Percentiles rank a stretch among this genome's conserved stretches.
phyloP scores from a whole-genome alignment of 92 coral and sea anemone species.

The Parazoanthus swiftii region DNA sequence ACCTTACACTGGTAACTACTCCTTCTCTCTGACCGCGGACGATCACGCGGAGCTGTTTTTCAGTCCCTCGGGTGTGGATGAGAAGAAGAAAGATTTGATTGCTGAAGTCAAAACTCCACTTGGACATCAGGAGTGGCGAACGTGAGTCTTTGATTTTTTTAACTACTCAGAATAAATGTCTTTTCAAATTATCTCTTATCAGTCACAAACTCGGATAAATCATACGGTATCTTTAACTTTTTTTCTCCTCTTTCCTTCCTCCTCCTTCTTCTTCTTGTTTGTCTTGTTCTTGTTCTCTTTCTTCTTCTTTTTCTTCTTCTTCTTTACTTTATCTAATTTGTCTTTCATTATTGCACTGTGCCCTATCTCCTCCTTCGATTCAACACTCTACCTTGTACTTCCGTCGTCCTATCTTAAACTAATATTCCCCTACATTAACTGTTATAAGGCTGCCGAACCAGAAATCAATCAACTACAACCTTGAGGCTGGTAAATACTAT shows the following conservation, averaged over 20 bases:
- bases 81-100: conserved; percentile 66
- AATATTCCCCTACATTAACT: not conserved
- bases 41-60: conserved; percentile 89
- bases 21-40: conserved; percentile 76
- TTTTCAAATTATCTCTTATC: not conserved
- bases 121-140: conserved; percentile 40
- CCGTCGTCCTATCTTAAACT: not conserved
- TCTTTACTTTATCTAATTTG: no score
- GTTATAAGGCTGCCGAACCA: conserved; percentile 45
- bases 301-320: no score
- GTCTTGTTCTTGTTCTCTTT: no score
- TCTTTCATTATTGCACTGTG: no score
- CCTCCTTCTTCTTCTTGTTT: no score
- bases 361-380: no score
- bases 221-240: not conserved
- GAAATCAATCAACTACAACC: conserved; percentile 39
- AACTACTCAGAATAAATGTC: not conserved
- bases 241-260: no score
- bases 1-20: conserved; percentile 80
- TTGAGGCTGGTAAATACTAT: conserved; percentile 85
- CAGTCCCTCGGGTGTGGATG: conserved; percentile 57
- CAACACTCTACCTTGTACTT: not conserved
- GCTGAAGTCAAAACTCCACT: conserved; percentile 64
- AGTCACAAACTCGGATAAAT: not conserved
- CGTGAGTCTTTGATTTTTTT: conserved; percentile 41